Conservation (phyloP, 2,888 invertebrate species). For the Dusona sp. region DNA sequence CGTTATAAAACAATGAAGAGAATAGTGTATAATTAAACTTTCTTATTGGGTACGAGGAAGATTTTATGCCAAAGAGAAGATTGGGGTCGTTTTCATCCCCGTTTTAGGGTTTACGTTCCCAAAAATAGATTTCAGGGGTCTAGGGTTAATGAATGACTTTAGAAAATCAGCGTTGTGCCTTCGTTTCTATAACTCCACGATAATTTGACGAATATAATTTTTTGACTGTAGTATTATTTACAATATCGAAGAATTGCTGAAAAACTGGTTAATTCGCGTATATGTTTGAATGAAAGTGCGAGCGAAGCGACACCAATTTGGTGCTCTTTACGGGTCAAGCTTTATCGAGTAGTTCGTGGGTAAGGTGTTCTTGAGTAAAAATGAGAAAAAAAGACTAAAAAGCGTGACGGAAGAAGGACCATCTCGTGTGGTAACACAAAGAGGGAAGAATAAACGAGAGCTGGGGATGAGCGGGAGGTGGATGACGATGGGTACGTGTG, state of each 20-base stretch:
- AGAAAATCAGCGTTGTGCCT: too few species aligned
- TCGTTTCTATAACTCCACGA: too few species aligned
- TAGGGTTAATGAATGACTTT: too few species aligned
- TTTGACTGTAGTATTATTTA: too few species aligned
- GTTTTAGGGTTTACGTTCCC: too few species aligned
- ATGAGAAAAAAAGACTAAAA: slow-evolving; percentile 14
- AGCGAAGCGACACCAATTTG: slow-evolving; percentile 23
- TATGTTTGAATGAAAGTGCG: not conserved
- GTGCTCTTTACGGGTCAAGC: slow-evolving; percentile 64
- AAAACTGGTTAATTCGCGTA: not conserved
- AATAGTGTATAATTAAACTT: too few species aligned
- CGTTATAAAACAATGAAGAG: too few species aligned
- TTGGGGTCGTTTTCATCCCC: too few species aligned
- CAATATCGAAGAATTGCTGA: not conserved
- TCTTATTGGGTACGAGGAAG: too few species aligned
- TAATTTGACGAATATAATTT: too few species aligned
- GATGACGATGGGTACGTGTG: slow-evolving; percentile 66
- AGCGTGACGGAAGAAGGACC: slow-evolving; percentile 25
- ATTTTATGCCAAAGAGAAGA: too few species aligned
- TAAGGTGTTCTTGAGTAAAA: not conserved
- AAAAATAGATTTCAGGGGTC: too few species aligned
- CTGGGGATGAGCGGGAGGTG: slow-evolving; percentile 24
- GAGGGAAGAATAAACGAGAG: not conserved
- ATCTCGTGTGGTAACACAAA: slow-evolving; percentile 26
- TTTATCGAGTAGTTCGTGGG: slow-evolving; percentile 28